Conservation (phyloP, 2,113 vertebrate genomes). For the Barbus barbus region DNA sequence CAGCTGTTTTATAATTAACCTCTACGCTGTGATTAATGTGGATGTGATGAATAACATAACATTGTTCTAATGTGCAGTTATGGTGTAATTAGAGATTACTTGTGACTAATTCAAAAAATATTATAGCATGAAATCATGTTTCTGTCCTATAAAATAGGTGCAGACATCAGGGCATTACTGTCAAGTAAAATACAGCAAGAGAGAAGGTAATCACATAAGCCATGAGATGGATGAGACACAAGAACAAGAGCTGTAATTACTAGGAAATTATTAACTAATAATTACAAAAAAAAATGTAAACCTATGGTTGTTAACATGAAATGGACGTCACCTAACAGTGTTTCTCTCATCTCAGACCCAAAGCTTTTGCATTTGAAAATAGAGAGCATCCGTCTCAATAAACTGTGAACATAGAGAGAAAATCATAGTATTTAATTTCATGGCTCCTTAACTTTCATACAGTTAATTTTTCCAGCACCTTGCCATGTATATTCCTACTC, state of each 20-base stretch:
- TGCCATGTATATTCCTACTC: slow-evolving; percentile 49
- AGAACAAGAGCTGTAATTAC: not conserved
- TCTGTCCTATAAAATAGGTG: not conserved
- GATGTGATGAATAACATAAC: slow-evolving; percentile 59
- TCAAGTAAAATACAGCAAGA: not conserved
- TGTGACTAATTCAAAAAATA: not conserved
- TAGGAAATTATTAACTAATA: not conserved
- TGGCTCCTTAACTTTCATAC: slow-evolving; percentile 69
- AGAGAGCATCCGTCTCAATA: slow-evolving; percentile 35
- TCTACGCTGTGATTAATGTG: slow-evolving; percentile 58
- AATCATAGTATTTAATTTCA: slow-evolving; percentile 70
- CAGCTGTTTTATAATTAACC: slow-evolving; percentile 61
- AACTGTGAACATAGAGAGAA: slow-evolving; percentile 34
- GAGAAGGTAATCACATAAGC: no score
- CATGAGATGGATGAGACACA: no score
- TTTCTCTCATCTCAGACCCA: slow-evolving; percentile 33
- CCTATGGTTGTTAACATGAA: slow-evolving; percentile 18
- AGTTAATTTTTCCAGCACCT: slow-evolving; percentile 69
- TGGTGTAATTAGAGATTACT: slow-evolving; percentile 20
- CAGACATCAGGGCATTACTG: not conserved
- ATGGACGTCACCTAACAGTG: slow-evolving; percentile 26
- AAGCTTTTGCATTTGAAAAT: slow-evolving; percentile 43
- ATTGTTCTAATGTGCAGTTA: slow-evolving; percentile 58
- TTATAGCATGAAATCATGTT: not conserved
- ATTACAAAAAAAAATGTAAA: not conserved